Evolutionary conservation across 2,888 invertebrate genomes (phyloP).

Genomic region (Drosophila melanosoma): DNA sequence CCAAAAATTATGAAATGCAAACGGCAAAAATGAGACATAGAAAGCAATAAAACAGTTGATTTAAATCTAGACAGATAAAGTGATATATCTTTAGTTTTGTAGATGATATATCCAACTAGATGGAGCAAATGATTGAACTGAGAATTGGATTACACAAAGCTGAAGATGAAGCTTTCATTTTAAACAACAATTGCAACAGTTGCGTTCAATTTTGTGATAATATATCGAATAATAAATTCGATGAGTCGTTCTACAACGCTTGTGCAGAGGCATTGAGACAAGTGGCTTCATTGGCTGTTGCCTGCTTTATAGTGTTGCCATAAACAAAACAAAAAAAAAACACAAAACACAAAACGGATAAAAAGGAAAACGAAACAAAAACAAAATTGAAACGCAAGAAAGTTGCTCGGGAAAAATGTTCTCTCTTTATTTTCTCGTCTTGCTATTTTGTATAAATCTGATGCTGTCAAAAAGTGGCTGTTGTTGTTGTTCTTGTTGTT

Average conservation of each 20-base stretch:
- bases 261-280: not conserved
- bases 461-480: slow-evolving; percentile 49
- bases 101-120: not conserved
- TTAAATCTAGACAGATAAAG: not conserved
- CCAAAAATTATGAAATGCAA: no score
- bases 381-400: slow-evolving; percentile 7
- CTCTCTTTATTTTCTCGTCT: slow-evolving; percentile 2
- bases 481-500: slow-evolving; percentile 15
- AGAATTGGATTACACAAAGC: not conserved
- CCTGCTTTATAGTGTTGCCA: slow-evolving; percentile 41
- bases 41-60: not conserved
- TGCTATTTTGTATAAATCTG: slow-evolving; percentile 43
- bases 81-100: no score
- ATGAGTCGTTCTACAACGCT: not conserved
- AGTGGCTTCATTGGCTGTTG: slow-evolving; percentile 14
- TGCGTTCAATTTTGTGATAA: not conserved
- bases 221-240: slow-evolving; percentile 3
- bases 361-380: not conserved
- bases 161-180: not conserved
- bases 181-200: not conserved
- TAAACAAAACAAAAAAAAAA: slow-evolving; percentile 11
- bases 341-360: not conserved
- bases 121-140: not conserved
- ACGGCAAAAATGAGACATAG: no score
- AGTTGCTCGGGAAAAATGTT: slow-evolving; percentile 9